Conservation (phyloP, 1,140 invertebrate genomes). For the Cyphomyrmex costatus region DNA sequence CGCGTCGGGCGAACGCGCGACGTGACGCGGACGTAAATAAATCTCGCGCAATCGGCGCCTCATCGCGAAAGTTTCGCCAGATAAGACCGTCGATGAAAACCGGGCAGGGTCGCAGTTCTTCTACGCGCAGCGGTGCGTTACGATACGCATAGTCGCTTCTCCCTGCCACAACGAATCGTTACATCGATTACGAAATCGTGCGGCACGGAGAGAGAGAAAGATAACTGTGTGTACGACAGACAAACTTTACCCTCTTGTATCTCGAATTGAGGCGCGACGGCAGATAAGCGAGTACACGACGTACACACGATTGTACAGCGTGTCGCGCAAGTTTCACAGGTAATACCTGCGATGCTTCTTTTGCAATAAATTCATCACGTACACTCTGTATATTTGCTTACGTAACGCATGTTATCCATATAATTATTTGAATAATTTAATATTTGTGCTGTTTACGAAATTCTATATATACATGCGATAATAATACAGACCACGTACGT, state of each 20-base stretch:
- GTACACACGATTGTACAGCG: slow-evolving; percentile 23
- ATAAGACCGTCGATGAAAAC: slow-evolving; percentile 56
- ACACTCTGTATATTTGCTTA: background rate
- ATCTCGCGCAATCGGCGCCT: slow-evolving; percentile 63
- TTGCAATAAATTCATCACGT: background rate
- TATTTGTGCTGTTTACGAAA: slow-evolving; percentile 20
- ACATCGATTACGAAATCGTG: slow-evolving; percentile 68
- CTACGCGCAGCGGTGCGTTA: background rate
- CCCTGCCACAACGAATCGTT: slow-evolving; percentile 8
- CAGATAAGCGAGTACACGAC: slow-evolving; percentile 61
- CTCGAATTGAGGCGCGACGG: slow-evolving; percentile 57
- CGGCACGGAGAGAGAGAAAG: slow-evolving; percentile 45
- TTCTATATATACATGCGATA: background rate
- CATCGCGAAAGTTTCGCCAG: slow-evolving; percentile 62
- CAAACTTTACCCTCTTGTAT: slow-evolving; percentile 70
- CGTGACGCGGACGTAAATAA: slow-evolving; percentile 62
- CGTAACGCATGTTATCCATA: background rate
- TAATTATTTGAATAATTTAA: slow-evolving; percentile 30
- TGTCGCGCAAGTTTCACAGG: slow-evolving; percentile 6
- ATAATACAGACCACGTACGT: background rate
- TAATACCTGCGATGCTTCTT: background rate
- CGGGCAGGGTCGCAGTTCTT: slow-evolving; percentile 34
- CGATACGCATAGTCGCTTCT: background rate
- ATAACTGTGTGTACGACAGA: slow-evolving; percentile 66
- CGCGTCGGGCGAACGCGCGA: slow-evolving; percentile 35